Evolutionary conservation across 2,797 vertebrate species (phyloP), one percentile per base, ranked within the genome.

Genomic region (Hapalemur alaotrensis): DNA sequence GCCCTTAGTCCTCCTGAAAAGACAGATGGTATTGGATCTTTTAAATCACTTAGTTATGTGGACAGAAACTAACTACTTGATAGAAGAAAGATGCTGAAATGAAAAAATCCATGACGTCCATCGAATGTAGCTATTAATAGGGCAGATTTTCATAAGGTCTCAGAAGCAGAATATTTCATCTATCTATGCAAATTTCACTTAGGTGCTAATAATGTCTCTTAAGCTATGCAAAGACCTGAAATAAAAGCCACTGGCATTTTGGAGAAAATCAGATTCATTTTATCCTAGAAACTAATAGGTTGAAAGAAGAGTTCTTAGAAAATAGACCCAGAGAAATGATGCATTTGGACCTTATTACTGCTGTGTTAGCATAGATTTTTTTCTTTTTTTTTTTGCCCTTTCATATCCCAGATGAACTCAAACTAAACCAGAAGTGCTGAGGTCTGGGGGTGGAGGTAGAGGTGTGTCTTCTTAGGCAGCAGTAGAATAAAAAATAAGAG

Each of bases 261-360:
- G 81, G n/a, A 89, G 54, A 73, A 92, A 81, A 85, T 94, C 30
- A 82, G 41, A 73, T n/a, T 91, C 63, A 67, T 82, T 35, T 89
- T 79, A 69, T 67, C 41, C 2, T 86, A 72, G 72, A 83, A 80
- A 85, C 46, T 50, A 85, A 78, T 3, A 57, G 25, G 25, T 78
- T 65, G 22, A 91, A 94, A 61, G 35, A 61, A 54, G 23, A 22
- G 1, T 91, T 76, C 28, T 83, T 90, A 35, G 41, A 76, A 63
- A 81, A 67, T 11, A 15, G 18, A 46, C 30, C 7, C 13, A 78
- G 59, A 84, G 23, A 80, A 84, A 88, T 35, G 12, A 63, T 41
- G 78, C 70, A 43, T 41, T n/a, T 81, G 41, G 61, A 67, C 46
- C 5, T 48, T 43, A 10, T 35, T 91, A 32, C 4, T 69, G 6